Conservation (phyloP, 1,140 invertebrate genomes). For the Melipona quadrifasciata region DNA sequence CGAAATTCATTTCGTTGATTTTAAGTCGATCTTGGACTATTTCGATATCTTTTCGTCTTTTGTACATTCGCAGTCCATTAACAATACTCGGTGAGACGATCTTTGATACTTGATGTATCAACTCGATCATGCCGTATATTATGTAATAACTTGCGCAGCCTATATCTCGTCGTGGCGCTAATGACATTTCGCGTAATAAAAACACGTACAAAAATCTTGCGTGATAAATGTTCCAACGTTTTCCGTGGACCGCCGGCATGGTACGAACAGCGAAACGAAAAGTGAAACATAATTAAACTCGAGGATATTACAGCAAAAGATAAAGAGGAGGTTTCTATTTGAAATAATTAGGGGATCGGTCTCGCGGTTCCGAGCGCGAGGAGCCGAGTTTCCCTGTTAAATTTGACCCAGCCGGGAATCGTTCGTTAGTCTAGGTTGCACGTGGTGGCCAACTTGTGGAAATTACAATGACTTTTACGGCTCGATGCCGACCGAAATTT, state of each 20-base stretch:
- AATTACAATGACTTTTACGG: conserved; percentile 39
- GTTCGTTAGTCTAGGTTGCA: conserved; percentile 6
- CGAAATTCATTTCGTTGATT: background rate
- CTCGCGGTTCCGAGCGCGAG: background rate
- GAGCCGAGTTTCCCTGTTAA: background rate
- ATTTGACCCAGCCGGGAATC: background rate
- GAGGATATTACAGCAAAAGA: background rate
- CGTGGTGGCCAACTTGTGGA: conserved; percentile 9
- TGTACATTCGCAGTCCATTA: too few species aligned
- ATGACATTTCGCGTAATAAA: background rate
- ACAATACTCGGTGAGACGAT: background rate
- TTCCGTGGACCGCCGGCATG: background rate
- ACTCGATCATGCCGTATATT: too few species aligned
- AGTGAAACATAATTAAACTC: background rate
- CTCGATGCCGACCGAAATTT: conserved; percentile 27
- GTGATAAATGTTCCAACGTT: background rate
- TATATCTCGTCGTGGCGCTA: background rate
- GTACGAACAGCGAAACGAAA: background rate
- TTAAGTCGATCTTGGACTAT: background rate
- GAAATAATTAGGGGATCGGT: background rate
- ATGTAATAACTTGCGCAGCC: too few species aligned
- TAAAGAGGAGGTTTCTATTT: background rate
- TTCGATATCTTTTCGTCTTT: background rate
- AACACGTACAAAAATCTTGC: background rate
- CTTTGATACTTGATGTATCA: background rate